Conservation (phyloP, 2,797 vertebrate genomes). For the Heteromormyrus szaboi region DNA sequence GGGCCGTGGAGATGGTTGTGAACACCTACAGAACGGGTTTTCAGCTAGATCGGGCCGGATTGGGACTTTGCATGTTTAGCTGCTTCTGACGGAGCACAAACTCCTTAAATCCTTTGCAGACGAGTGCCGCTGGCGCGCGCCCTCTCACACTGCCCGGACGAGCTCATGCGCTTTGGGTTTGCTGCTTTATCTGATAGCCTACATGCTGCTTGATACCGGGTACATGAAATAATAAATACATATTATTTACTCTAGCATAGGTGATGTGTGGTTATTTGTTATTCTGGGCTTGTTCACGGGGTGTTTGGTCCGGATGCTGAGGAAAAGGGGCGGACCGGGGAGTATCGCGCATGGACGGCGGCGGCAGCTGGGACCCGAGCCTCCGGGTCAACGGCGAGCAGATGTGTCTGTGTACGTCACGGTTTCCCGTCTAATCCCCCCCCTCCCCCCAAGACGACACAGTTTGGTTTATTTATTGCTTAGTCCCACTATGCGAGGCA, state of each 20-base stretch:
- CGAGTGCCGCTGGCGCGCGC: background rate
- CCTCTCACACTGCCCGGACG: background rate
- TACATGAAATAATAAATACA: background rate
- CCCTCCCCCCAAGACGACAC: background rate
- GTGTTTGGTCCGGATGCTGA: background rate
- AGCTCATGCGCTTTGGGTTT: background rate
- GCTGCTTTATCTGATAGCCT: background rate
- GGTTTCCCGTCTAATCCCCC: background rate
- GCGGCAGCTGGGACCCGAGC: constrained; percentile 9
- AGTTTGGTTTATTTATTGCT: background rate
- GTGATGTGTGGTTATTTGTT: background rate
- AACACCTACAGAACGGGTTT: background rate
- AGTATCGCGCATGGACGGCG: background rate
- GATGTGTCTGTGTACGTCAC: background rate
- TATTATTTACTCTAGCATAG: background rate
- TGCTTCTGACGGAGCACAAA: background rate
- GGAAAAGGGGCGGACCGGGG: background rate
- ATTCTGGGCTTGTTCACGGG: background rate
- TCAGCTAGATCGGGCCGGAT: background rate
- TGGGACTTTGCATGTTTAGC: background rate
- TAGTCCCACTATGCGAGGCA: background rate
- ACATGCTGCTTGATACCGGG: background rate
- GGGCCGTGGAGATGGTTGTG: background rate
- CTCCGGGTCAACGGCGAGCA: constrained; percentile 26
- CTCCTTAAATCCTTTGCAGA: background rate